phyloP scores from a whole-genome alignment of 1,140 invertebrate species.

The Drosophila kohkoa region DNA sequence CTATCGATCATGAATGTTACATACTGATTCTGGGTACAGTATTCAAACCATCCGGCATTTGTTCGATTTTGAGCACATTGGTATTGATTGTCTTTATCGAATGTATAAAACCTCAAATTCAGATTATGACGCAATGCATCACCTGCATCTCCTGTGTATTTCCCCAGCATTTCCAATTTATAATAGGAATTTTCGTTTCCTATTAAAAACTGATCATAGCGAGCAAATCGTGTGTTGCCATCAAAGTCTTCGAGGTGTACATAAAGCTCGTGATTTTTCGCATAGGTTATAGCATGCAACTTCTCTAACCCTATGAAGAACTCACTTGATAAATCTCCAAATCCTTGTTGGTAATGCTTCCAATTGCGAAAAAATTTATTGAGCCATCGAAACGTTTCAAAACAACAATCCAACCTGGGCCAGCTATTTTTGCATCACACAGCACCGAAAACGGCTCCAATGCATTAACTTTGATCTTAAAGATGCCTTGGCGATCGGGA shows the following conservation, averaged over 20 bases:
- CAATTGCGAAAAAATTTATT: neutral
- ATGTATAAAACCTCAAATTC: neutral
- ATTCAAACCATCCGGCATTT: neutral
- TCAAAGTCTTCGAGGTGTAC: conserved; percentile 2
- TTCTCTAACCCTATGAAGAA: conserved; percentile 7
- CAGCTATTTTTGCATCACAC: conserved; percentile 1
- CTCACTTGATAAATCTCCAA: neutral
- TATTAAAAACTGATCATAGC: neutral
- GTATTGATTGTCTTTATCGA: neutral
- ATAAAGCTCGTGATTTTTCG: neutral
- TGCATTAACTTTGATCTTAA: neutral
- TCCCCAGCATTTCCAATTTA: neutral
- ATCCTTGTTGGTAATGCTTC: conserved; percentile 1
- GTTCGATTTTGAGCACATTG: neutral
- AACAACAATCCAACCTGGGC: conserved; percentile 1
- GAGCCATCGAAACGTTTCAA: conserved; percentile 2
- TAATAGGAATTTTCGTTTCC: neutral
- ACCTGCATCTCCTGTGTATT: neutral
- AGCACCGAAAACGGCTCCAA: neutral
- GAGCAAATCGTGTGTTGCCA: neutral
- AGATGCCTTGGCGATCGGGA: neutral
- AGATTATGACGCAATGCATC: neutral
- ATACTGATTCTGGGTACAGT: neutral
- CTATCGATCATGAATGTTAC: neutral
- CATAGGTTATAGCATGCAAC: neutral